Evolutionary conservation across 2,797 vertebrate species (phyloP).

Genomic region (Antennarius maculatus): DNA sequence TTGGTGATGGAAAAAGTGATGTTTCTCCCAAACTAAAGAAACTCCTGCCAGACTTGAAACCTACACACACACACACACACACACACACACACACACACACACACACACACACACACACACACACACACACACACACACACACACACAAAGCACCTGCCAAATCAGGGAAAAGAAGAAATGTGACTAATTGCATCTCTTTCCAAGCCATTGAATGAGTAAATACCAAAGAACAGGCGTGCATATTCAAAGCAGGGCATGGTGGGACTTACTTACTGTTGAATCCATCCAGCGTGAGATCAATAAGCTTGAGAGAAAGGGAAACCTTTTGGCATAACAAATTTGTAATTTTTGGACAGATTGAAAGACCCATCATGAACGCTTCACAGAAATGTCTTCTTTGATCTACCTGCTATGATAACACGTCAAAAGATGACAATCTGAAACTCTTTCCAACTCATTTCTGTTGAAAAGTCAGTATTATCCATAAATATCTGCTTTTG

Average conservation of each 20-base stretch:
- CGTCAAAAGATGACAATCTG: not conserved
- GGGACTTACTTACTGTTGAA: constrained; percentile 71
- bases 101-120: constrained; percentile 19
- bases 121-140: constrained; percentile 22
- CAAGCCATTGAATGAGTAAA: constrained; percentile 78
- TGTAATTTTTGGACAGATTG: constrained; percentile 48
- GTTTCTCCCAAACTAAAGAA: constrained; percentile 54
- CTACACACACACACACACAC: constrained; percentile 9
- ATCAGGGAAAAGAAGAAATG: constrained; percentile 66
- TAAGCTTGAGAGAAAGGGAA: constrained; percentile 45
- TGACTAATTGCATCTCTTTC: constrained; percentile 81
- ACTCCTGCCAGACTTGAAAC: constrained; percentile 46
- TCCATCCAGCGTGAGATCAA: constrained; percentile 58
- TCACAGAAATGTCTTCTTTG: not conserved
- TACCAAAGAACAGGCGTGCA: constrained; percentile 76
- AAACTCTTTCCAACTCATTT: too few relatives aligned
- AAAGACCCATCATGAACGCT: constrained; percentile 16
- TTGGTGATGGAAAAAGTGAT: constrained; percentile 30
- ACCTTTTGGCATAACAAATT: constrained; percentile 69
- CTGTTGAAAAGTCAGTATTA: too few relatives aligned
- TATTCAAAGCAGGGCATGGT: constrained; percentile 74
- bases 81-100: constrained; percentile 8
- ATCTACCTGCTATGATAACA: constrained; percentile 26
- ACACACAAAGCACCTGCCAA: constrained; percentile 67
- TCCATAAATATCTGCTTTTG: too few relatives aligned